A percentile compares a stretch with the other conserved stretches of the same genome.
Evolutionary conservation across 2,888 invertebrate species (phyloP).

Genomic region (Dicyrtoma fusca): DNA sequence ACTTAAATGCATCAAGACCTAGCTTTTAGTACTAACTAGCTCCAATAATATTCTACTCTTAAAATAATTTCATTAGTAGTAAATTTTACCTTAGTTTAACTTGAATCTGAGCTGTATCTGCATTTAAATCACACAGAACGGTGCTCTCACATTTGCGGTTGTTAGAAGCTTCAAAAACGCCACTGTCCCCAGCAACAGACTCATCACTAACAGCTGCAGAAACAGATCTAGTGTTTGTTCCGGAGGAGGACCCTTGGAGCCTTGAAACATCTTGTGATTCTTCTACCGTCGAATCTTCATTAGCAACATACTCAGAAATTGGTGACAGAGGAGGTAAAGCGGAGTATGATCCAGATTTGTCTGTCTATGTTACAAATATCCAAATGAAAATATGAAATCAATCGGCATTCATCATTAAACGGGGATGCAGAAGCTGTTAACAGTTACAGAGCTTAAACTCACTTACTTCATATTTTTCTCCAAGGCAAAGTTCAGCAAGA

Average conservation of each 20-base stretch:
- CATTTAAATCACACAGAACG: slow-evolving; percentile 62
- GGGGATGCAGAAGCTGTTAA: too few species aligned
- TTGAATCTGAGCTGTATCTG: slow-evolving; percentile 91
- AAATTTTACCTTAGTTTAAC: slow-evolving; percentile 72
- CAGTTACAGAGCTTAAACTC: too few species aligned
- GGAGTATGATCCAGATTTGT: slow-evolving; percentile 50
- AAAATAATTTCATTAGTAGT: neutral
- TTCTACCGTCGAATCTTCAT: slow-evolving; percentile 56
- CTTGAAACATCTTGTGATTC: slow-evolving; percentile 60
- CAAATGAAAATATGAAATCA: slow-evolving; percentile 21
- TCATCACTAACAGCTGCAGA: slow-evolving; percentile 97
- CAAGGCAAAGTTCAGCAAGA: slow-evolving; percentile 48
- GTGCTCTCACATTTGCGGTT: slow-evolving; percentile 60
- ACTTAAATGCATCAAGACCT: too few species aligned
- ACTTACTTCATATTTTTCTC: slow-evolving; percentile 33
- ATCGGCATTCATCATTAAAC: too few species aligned
- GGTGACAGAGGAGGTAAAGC: slow-evolving; percentile 71
- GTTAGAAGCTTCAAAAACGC: slow-evolving; percentile 87
- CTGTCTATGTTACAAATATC: slow-evolving; percentile 39
- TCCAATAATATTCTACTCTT: neutral
- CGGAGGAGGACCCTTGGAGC: slow-evolving; percentile 62
- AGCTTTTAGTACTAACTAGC: too few species aligned
- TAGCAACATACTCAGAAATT: slow-evolving; percentile 81
- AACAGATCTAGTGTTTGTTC: slow-evolving; percentile 84
- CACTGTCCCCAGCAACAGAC: slow-evolving; percentile 93